Conservation (phyloP, 2,113 vertebrate species). For the Hippocampus zosterae region DNA sequence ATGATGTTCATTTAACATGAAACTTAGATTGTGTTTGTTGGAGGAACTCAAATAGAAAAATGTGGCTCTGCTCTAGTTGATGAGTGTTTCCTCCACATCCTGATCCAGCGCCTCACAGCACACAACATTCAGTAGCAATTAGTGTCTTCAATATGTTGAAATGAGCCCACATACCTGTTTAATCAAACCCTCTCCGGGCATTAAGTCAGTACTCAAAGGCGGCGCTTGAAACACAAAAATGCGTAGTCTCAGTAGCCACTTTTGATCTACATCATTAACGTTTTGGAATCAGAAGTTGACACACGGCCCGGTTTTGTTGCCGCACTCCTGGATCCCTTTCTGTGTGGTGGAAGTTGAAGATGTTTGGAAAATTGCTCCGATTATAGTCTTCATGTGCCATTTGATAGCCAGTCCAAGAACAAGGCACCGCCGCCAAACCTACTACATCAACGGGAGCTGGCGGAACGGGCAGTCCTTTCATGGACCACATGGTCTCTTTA, state of each 20-base stretch:
- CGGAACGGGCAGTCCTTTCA: slow-evolving; percentile 84
- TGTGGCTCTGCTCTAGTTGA: slow-evolving; percentile 33
- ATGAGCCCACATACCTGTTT: slow-evolving; percentile 64
- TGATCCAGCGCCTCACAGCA: slow-evolving; percentile 50
- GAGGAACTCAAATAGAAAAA: slow-evolving; percentile 31
- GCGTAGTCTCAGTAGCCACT: slow-evolving; percentile 58
- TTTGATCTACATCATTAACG: slow-evolving; percentile 76
- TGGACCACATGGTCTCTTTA: slow-evolving; percentile 83
- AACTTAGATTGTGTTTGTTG: slow-evolving; percentile 49
- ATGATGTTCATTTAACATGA: slow-evolving; percentile 45
- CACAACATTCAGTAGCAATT: slow-evolving; percentile 57
- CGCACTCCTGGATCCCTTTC: slow-evolving; percentile 72
- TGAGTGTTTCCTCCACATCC: slow-evolving; percentile 51
- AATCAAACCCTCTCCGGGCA: slow-evolving; percentile 62
- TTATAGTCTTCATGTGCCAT: slow-evolving; percentile 82
- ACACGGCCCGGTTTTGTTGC: slow-evolving; percentile 68
- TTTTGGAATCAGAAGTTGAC: slow-evolving; percentile 70
- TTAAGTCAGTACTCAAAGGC: slow-evolving; percentile 57
- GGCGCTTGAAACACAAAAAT: slow-evolving; percentile 56
- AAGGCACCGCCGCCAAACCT: slow-evolving; percentile 84
- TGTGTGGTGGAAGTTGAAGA: slow-evolving; percentile 76
- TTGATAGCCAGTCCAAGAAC: slow-evolving; percentile 81
- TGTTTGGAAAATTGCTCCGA: slow-evolving; percentile 78
- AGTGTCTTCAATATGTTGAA: slow-evolving; percentile 62
- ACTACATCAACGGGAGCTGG: slow-evolving; percentile 82